Percentiles rank a stretch among this genome's conserved stretches.
Evolutionary conservation across 2,888 invertebrate species (phyloP).

Genomic region (Agriopis marginaria): DNA sequence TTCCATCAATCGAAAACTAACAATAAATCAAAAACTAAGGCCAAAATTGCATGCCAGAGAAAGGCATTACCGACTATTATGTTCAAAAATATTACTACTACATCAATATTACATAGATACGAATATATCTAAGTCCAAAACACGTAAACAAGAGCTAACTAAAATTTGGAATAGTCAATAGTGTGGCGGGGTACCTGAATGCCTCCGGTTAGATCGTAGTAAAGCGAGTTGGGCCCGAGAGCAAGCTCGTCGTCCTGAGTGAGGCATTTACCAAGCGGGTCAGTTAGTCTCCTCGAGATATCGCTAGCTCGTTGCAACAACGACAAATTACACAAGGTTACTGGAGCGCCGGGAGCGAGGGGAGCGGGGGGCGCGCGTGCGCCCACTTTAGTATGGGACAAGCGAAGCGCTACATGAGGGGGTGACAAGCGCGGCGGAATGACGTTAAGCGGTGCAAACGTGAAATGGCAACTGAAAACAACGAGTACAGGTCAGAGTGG

Average conservation of each 20-base stretch:
- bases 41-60: constrained; percentile 53
- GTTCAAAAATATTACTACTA: constrained; percentile 41
- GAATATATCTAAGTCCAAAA: constrained; percentile 32
- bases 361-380: constrained; percentile 57
- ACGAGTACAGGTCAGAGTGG: constrained; percentile 64
- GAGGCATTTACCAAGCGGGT: constrained; percentile 84
- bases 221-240: constrained; percentile 84
- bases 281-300: constrained; percentile 81
- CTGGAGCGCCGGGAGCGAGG: constrained; percentile 68
- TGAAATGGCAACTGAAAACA: constrained; percentile 73
- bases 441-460: constrained; percentile 74
- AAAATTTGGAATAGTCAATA: constrained; percentile 53
- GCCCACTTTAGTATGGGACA: constrained; percentile 58
- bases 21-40: constrained; percentile 39
- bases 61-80: constrained; percentile 38
- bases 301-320: constrained; percentile 78
- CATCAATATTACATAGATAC: constrained; percentile 34
- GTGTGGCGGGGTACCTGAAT: constrained; percentile 77
- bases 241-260: constrained; percentile 85
- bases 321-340: constrained; percentile 75
- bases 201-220: constrained; percentile 86
- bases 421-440: constrained; percentile 69
- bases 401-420: constrained; percentile 68
- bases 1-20: not conserved
- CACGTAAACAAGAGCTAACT: constrained; percentile 47